Conservation (phyloP, 1,140 invertebrate genomes). For the Habropoda laboriosa region DNA sequence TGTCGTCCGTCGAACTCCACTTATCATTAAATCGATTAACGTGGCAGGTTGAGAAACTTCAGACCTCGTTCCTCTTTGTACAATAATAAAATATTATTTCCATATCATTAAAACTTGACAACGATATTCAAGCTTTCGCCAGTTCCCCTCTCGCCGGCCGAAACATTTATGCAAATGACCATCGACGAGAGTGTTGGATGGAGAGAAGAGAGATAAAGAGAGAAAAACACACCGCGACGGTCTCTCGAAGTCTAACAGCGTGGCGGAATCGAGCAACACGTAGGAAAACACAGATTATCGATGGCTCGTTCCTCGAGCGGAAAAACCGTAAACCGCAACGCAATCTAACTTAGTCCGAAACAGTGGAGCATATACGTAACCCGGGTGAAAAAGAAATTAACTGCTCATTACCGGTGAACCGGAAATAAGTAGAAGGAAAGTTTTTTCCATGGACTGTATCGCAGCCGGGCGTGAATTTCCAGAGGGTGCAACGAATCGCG, state of each 20-base stretch:
- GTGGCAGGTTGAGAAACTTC: not conserved
- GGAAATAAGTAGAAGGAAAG: conserved; percentile 21
- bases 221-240: not conserved
- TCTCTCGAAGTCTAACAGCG: not conserved
- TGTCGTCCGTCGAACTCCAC: not conserved
- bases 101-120: conserved; percentile 32
- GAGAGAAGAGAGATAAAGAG: not conserved
- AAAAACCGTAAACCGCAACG: conserved; percentile 62
- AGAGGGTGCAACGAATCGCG: not conserved
- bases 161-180: conserved; percentile 30
- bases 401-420: conserved; percentile 49
- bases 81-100: conserved; percentile 40
- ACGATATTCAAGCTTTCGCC: conserved; percentile 4
- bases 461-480: conserved; percentile 16
- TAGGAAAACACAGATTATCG: conserved; percentile 45
- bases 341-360: conserved; percentile 62
- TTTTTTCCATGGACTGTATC: not conserved
- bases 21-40: conserved; percentile 21
- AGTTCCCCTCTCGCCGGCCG: not conserved
- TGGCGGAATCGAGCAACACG: conserved; percentile 4
- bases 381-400: conserved; percentile 55
- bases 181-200: not conserved
- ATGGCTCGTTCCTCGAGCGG: conserved; percentile 20
- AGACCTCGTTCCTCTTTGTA: not conserved
- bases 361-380: not conserved